A percentile compares a stretch with the other conserved stretches of the same genome.
Evolutionary conservation across 2,113 vertebrate genomes (phyloP).

Genomic region (Papio anubis): DNA sequence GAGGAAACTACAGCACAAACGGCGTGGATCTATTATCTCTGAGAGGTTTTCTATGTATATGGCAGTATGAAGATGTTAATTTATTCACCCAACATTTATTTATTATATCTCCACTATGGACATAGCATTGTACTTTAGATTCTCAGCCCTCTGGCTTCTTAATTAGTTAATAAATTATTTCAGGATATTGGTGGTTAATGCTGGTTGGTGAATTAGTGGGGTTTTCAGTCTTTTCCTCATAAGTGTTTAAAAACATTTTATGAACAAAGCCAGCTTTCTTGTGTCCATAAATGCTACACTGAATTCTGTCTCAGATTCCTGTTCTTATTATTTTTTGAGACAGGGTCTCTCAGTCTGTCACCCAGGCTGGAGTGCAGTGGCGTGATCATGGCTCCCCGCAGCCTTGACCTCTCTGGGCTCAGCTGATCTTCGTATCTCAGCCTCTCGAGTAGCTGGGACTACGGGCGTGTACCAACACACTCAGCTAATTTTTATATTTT

Average conservation of each 20-base stretch:
- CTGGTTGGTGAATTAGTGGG: slow-evolving; percentile 33
- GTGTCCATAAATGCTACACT: not conserved
- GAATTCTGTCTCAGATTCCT: too few species aligned
- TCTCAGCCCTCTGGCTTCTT: slow-evolving; percentile 19
- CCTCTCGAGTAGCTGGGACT: too few species aligned
- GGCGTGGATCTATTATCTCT: not conserved
- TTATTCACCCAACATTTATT: not conserved
- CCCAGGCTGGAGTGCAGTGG: too few species aligned
- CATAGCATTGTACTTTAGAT: slow-evolving; percentile 2
- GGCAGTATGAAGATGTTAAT: not conserved
- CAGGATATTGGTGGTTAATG: not conserved
- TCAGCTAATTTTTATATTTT: too few species aligned
- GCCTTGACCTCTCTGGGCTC: too few species aligned
- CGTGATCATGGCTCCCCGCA: too few species aligned
- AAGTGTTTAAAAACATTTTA: slow-evolving; percentile 25
- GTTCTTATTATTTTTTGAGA: too few species aligned
- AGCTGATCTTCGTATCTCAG: too few species aligned
- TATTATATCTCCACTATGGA: not conserved
- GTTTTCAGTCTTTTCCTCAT: not conserved
- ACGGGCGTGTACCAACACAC: too few species aligned
- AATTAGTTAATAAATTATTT: slow-evolving; percentile 52
- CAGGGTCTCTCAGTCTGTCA: too few species aligned
- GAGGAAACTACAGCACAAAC: not conserved
- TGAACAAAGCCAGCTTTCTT: slow-evolving; percentile 22
- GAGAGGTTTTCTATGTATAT: not conserved